Evolutionary conservation across 1,140 invertebrate genomes (phyloP).

Genomic region (Zaprionus gabonicus): DNA sequence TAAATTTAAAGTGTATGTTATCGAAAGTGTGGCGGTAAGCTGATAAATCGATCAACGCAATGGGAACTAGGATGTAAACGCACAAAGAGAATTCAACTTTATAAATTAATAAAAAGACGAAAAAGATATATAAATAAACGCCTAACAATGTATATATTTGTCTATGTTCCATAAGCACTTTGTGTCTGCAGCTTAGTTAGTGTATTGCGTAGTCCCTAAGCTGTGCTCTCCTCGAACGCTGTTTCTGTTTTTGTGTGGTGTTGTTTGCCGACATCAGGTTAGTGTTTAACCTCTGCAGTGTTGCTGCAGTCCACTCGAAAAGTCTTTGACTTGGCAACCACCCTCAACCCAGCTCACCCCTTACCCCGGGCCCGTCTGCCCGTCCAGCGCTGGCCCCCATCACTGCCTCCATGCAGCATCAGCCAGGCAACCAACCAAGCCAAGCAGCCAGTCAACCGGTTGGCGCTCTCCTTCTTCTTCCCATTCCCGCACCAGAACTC

Average conservation of each 20-base stretch:
- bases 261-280: conserved; percentile 69
- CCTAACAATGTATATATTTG: background rate
- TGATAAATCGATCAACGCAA: too few species aligned
- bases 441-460: conserved; percentile 64
- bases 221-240: conserved; percentile 8
- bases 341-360: background rate
- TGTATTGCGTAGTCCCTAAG: conserved; percentile 1
- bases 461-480: conserved; percentile 23
- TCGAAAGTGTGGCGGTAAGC: too few species aligned
- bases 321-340: conserved; percentile 72
- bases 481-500: background rate
- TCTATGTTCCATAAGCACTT: background rate
- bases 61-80: too few species aligned
- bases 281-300: conserved; percentile 76
- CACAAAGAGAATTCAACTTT: too few species aligned
- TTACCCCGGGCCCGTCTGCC: background rate
- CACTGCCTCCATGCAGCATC: conserved; percentile 35
- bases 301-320: conserved; percentile 75
- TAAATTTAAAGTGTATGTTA: too few species aligned
- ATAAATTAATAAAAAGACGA: too few species aligned
- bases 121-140: too few species aligned
- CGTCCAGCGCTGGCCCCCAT: background rate
- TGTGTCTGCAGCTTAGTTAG: background rate
- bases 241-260: conserved; percentile 48
- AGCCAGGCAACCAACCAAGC: conserved; percentile 58